phyloP scores from a whole-genome alignment of 2,888 invertebrate genomes.

The Elegia similella region DNA sequence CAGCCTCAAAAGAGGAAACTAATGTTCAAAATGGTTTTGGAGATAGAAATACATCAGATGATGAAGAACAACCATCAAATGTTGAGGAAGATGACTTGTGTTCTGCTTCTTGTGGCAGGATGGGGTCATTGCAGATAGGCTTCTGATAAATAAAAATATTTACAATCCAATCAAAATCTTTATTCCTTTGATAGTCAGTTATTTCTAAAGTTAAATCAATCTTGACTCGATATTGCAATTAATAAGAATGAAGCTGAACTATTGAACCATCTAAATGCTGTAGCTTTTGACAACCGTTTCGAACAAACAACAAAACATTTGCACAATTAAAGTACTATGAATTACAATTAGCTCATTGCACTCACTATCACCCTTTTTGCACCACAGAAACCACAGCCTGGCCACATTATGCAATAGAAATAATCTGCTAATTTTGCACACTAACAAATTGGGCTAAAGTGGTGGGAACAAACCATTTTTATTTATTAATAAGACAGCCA shows the following conservation, averaged over 20 bases:
- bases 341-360: neutral
- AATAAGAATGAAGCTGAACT: neutral
- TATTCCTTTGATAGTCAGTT: slow-evolving; percentile 6
- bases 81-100: slow-evolving; percentile 55
- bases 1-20: slow-evolving; percentile 18
- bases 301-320: neutral
- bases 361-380: neutral
- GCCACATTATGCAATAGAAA: neutral
- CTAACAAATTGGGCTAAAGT: no score
- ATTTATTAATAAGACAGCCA: neutral
- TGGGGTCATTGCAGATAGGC: slow-evolving; percentile 54
- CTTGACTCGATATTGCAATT: neutral
- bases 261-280: neutral
- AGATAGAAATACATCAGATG: slow-evolving; percentile 34
- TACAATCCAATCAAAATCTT: neutral
- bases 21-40: slow-evolving; percentile 23
- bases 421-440: no score
- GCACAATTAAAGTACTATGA: neutral
- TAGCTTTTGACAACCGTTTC: neutral
- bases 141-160: slow-evolving; percentile 38
- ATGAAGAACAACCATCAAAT: slow-evolving; percentile 34
- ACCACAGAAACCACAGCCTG: neutral
- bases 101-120: slow-evolving; percentile 55
- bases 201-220: slow-evolving; percentile 4
- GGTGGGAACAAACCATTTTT: no score